Conservation (phyloP, 2,113 vertebrate species). For the Ranitomeya imitator region DNA sequence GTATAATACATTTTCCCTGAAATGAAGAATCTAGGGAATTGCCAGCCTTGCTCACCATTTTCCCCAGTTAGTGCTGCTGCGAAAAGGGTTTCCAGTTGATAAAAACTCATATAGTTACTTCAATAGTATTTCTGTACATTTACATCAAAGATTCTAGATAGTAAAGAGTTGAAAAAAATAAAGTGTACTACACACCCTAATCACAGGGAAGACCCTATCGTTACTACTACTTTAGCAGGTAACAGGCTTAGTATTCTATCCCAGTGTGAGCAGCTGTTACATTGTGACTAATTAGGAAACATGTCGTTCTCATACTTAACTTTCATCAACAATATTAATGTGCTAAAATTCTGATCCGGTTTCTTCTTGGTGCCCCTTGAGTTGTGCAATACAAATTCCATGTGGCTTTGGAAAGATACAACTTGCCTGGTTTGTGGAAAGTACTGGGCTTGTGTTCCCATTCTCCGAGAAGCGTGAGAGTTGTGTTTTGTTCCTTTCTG, state of each 20-base stretch:
- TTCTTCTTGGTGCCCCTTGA: neutral
- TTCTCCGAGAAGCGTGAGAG: neutral
- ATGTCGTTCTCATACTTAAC: neutral
- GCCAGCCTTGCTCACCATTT: no score
- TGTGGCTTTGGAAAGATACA: neutral
- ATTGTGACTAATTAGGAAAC: neutral
- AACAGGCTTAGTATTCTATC: neutral
- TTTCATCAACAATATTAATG: neutral
- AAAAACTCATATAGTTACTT: no score
- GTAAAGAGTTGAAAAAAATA: neutral
- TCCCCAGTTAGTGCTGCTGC: no score
- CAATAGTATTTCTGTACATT: neutral
- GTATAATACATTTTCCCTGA: no score
- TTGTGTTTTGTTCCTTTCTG: conserved; percentile 19
- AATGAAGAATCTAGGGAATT: no score
- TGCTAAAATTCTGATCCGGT: neutral
- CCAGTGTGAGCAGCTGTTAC: neutral
- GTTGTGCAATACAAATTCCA: conserved; percentile 32
- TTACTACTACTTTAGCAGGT: neutral
- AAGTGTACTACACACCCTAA: neutral
- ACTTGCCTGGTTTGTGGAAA: neutral
- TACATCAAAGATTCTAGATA: neutral
- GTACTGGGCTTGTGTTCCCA: neutral
- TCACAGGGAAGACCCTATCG: neutral
- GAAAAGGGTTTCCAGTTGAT: no score